phyloP scores from a whole-genome alignment of 1,140 invertebrate species.

The Trinorchestia longiramus region DNA sequence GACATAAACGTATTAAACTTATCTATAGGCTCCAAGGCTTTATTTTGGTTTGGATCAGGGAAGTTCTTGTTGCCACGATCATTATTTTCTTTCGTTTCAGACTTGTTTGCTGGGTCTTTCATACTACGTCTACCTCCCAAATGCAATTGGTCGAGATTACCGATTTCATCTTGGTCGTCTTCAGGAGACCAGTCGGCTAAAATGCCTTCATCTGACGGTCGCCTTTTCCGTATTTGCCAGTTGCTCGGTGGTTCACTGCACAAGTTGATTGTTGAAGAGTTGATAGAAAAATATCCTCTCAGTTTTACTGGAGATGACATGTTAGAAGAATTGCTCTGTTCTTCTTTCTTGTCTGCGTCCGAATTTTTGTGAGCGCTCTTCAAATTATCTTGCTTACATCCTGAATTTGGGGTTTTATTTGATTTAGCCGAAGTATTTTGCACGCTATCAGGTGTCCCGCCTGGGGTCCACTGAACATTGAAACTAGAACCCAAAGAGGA shows the following conservation, averaged over 20 bases:
- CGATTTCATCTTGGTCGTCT: background rate
- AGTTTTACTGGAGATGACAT: background rate
- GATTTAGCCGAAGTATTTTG: background rate
- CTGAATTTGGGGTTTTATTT: background rate
- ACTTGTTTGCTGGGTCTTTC: too few species aligned
- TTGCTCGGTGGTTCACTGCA: background rate
- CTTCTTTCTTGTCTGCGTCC: background rate
- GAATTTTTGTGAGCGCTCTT: background rate
- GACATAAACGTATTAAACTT: slow-evolving; percentile 17
- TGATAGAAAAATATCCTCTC: slow-evolving; percentile 19
- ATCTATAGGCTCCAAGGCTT: background rate
- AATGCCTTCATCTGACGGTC: slow-evolving; percentile 6
- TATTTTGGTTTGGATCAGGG: background rate
- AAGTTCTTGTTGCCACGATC: background rate
- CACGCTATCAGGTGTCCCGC: background rate
- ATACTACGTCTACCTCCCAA: too few species aligned
- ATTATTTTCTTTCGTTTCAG: too few species aligned
- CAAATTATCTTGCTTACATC: background rate
- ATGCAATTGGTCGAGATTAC: too few species aligned
- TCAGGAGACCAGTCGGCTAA: slow-evolving; percentile 20
- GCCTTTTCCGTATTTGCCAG: background rate
- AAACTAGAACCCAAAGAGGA: slow-evolving; percentile 31
- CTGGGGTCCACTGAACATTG: slow-evolving; percentile 11
- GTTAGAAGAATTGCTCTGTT: background rate
- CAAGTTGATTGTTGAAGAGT: slow-evolving; percentile 34